Evolutionary conservation across 2,797 vertebrate species (phyloP), one percentile per base, ranked within the genome.

Genomic region (Apogon talboti): DNA sequence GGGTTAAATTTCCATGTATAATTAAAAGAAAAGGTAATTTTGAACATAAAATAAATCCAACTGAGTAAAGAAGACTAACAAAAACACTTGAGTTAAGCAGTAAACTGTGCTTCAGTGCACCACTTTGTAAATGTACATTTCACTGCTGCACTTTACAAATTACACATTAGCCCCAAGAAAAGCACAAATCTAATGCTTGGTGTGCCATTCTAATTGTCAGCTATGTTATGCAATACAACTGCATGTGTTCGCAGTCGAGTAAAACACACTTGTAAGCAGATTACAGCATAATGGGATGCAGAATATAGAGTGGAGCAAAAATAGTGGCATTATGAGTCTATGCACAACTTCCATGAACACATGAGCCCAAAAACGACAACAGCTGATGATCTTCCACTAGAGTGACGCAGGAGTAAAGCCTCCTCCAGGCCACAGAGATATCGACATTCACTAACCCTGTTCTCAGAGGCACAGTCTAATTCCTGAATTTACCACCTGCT

Each of bases 241-340:
- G 33, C 13, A 49, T 61, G 47, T 21, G 66, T 41, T 51, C 56
- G 40, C 38, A 71, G 69, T 40, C 67, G 54, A 59, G 59, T 44
- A 67, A 71, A 77, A 81, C 49, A 48, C 16, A 54, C 43, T 37
- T 62, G 38, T 81, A 81, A 84, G 46, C 11, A 84, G 81, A 87
- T 88, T 89, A 82, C 11, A 43, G 66, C 13, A 76, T 62, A 75
- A 76, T 66, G 14, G 55, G 66, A 81, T 30, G 49, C 21, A 56
- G 41, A 59, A 62, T 75, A 51, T 42, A 66, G 33, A 35, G 33
- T 10, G 33, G 21, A 66, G 46, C 62, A 77, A 80, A 81, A 77
- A 85, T 54, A 68, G 77, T 46, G 38, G 53, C 74, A 81, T 85
- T 84, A 83, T 28, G 35, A 56, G 72, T 79, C 54, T 24, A 58